Conservation (phyloP, 2,113 vertebrate genomes). For the Misgurnus anguillicaudatus region DNA sequence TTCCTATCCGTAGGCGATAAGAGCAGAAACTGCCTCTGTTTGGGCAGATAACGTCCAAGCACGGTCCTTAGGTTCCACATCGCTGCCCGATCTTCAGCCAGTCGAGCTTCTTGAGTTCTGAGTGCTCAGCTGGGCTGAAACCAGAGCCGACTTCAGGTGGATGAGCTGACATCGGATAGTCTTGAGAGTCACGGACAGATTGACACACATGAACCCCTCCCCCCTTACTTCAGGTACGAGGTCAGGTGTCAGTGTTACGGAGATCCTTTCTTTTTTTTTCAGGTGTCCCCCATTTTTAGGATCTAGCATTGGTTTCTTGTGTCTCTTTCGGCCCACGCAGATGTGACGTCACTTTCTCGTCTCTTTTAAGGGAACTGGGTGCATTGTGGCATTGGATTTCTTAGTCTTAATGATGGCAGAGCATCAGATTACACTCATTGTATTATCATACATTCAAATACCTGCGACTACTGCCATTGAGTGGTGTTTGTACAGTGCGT, state of each 20-base stretch:
- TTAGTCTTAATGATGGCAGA: neutral
- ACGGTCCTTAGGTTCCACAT: conserved; percentile 10
- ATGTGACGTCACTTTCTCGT: neutral
- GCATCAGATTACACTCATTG: neutral
- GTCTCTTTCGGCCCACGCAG: neutral
- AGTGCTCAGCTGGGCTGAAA: conserved; percentile 37
- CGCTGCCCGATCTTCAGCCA: neutral
- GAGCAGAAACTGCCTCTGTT: conserved; percentile 12
- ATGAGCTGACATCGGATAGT: conserved; percentile 48
- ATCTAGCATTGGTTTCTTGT: neutral
- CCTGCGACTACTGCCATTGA: neutral
- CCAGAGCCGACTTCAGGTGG: conserved; percentile 28
- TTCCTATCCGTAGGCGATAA: conserved; percentile 42
- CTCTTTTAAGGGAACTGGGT: neutral
- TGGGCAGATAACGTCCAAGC: conserved; percentile 43
- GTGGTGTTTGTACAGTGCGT: neutral
- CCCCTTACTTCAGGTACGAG: neutral
- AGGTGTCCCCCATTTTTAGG: neutral
- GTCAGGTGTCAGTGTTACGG: conserved; percentile 36
- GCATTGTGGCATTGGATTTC: neutral
- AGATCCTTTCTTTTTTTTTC: conserved; percentile 20
- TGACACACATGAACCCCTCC: conserved; percentile 30
- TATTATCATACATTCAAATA: conserved; percentile 1
- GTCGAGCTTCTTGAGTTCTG: conserved; percentile 30
- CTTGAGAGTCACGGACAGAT: conserved; percentile 52